Conservation (phyloP, 2,113 vertebrate species). For the Helogale parvula region DNA sequence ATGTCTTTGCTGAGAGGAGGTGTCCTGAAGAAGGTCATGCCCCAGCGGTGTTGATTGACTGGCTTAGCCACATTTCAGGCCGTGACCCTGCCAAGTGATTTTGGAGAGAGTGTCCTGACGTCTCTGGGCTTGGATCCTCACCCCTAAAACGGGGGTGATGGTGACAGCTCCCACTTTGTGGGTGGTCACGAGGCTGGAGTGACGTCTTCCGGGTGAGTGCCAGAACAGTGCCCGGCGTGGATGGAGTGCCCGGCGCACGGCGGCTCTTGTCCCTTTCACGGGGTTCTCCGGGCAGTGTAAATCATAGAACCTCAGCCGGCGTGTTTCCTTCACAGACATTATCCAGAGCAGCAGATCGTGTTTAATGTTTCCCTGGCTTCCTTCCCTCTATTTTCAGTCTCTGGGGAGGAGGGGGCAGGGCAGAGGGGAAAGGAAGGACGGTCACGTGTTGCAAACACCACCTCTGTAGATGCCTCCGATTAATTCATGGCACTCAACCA, state of each 20-base stretch:
- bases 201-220: not conserved
- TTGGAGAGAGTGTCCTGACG: not conserved
- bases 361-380: conserved; percentile 59
- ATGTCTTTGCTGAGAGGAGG: not conserved
- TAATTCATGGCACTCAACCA: not conserved
- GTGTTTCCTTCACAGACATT: conserved; percentile 47
- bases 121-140: not conserved
- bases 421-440: conserved; percentile 37
- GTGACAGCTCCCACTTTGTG: fast-evolving
- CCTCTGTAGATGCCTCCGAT: not conserved
- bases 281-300: not conserved
- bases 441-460: not conserved
- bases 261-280: fast-evolving
- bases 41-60: not conserved
- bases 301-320: conserved; percentile 47
- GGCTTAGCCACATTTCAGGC: not conserved
- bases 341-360: conserved; percentile 54
- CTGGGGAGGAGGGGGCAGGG: conserved; percentile 35
- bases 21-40: not conserved
- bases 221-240: not conserved
- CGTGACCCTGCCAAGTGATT: not conserved
- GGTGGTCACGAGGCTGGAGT: not conserved
- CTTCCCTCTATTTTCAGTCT: conserved; percentile 61
- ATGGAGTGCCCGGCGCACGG: fast-evolving
- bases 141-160: not conserved